Percentiles rank a stretch among this genome's conserved stretches.
Evolutionary conservation across 2,888 invertebrate genomes (phyloP).

Genomic region (Rhodophaea formosa): DNA sequence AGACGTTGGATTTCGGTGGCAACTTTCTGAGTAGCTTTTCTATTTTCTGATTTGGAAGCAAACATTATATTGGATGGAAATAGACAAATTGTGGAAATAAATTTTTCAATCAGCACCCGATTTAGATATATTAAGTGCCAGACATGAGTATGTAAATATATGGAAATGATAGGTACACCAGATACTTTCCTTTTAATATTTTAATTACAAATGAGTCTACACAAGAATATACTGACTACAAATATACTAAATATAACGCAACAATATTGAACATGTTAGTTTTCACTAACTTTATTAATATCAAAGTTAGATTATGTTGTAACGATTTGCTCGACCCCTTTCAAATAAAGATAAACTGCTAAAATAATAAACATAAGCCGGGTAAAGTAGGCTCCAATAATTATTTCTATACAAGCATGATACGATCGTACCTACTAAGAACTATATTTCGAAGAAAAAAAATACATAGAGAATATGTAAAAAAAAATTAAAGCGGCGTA

Average conservation of each 20-base stretch:
- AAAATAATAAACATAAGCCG: constrained; percentile 13
- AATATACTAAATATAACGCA: no score
- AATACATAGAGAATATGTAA: no score
- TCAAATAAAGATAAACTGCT: constrained; percentile 12
- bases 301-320: background rate
- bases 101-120: background rate
- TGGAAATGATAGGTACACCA: no score
- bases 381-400: constrained; percentile 16
- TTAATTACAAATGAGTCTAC: no score
- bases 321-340: background rate
- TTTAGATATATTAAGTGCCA: no score
- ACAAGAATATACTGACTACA: no score
- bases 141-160: no score
- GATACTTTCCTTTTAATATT: no score
- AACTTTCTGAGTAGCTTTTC: background rate
- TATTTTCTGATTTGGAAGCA: background rate
- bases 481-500: no score
- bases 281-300: background rate
- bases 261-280: no score
- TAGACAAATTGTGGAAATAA: background rate
- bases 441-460: no score
- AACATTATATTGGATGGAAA: background rate
- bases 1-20: background rate
- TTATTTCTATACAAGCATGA: constrained; percentile 16
- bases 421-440: background rate